Conservation (phyloP, 2,888 invertebrate species). For the Noctua pronuba region DNA sequence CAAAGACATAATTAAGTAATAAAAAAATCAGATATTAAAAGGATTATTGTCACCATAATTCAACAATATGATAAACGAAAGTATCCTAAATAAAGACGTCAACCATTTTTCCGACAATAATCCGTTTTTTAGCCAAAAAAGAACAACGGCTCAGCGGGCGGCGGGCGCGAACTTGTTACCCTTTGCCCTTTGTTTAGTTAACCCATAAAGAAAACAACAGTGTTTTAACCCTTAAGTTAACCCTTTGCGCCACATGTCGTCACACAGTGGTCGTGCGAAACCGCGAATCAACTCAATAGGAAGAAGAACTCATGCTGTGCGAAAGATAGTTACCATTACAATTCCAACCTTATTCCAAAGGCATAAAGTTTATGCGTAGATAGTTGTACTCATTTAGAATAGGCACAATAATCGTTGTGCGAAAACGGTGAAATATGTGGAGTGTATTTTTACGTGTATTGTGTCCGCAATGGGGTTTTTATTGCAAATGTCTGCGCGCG, state of each 20-base stretch:
- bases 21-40: neutral
- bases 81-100: conserved; percentile 75
- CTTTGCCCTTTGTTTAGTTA: conserved; percentile 82
- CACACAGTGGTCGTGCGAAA: conserved; percentile 74
- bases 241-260: conserved; percentile 84
- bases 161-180: conserved; percentile 85
- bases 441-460: conserved; percentile 71
- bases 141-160: conserved; percentile 80
- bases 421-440: conserved; percentile 67
- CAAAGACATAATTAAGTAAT: neutral
- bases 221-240: conserved; percentile 83
- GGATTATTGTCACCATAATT: neutral
- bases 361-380: conserved; percentile 46
- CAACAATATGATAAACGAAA: conserved; percentile 43
- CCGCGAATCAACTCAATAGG: conserved; percentile 70
- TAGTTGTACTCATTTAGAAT: conserved; percentile 44
- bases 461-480: conserved; percentile 79
- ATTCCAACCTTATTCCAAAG: conserved; percentile 49
- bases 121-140: conserved; percentile 79
- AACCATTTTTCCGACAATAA: conserved; percentile 74
- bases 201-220: conserved; percentile 86
- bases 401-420: conserved; percentile 56
- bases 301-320: conserved; percentile 50
- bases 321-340: conserved; percentile 35
- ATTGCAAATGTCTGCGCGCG: conserved; percentile 81